These are phyloP conservation scores for Sycophaga agraensis DNA, from an alignment of 1,140 invertebrate species.

Conservation along the genomic window DNA sequence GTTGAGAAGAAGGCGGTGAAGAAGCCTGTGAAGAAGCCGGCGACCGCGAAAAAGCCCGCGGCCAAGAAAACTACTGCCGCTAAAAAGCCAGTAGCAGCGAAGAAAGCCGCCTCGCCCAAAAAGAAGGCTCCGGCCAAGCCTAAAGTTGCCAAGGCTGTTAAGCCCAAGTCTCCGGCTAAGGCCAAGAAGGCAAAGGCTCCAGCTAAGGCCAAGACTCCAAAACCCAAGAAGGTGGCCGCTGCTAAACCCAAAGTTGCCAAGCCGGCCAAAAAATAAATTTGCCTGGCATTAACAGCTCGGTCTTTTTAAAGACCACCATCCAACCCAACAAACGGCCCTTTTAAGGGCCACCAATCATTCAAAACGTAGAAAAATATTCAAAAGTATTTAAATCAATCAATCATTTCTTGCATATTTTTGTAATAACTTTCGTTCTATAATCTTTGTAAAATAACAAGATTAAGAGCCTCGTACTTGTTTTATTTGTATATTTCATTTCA, in stretches of 20 bases:
- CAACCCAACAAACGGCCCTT: too few species aligned
- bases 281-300: too few species aligned
- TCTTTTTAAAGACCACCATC: too few species aligned
- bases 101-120: slow-evolving; percentile 8
- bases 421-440: too few species aligned
- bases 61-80: slow-evolving; percentile 23
- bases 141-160: not conserved
- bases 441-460: too few species aligned
- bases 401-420: too few species aligned
- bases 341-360: too few species aligned
- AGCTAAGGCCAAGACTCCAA: slow-evolving; percentile 5
- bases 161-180: not conserved
- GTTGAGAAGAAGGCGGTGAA: slow-evolving; percentile 8
- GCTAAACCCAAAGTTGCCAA: not conserved
- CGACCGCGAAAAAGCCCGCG: slow-evolving; percentile 31
- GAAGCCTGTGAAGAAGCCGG: slow-evolving; percentile 28
- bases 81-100: not conserved
- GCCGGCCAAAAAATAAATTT: too few species aligned
- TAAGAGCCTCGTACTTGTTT: too few species aligned
- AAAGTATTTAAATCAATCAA: too few species aligned
- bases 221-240: slow-evolving; percentile 15
- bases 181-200: not conserved
- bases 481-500: too few species aligned
- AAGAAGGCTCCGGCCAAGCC: not conserved
- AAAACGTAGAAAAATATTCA: too few species aligned